These are phyloP conservation scores for Acrocera orbiculus DNA, from an alignment of 2,888 invertebrate genomes.

Conservation along the genomic window DNA sequence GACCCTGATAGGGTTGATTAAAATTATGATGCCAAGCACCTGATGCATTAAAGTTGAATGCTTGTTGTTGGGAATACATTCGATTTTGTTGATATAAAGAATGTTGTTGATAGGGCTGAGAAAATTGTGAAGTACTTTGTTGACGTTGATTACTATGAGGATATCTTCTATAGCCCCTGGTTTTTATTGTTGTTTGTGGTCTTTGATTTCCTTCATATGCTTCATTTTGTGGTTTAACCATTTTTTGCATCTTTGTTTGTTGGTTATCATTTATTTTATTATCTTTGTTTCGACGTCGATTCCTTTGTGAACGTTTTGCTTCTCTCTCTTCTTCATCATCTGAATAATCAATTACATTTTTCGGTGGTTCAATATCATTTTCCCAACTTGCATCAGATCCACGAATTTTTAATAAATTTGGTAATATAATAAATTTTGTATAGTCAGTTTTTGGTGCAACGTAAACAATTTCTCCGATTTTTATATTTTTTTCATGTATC, in stretches of 20 bases:
- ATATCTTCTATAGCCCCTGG: neutral
- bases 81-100: neutral
- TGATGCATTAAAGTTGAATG: too few relatives aligned
- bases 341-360: conserved; percentile 56
- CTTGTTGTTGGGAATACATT: neutral
- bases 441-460: conserved; percentile 64
- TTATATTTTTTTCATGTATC: conserved; percentile 46
- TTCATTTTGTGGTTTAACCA: neutral
- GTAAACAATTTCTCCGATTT: conserved; percentile 55
- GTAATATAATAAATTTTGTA: conserved; percentile 57
- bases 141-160: neutral
- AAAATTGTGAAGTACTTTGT: neutral
- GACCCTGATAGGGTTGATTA: too few relatives aligned
- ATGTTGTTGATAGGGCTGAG: neutral
- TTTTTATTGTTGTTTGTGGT: too few relatives aligned
- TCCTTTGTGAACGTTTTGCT: conserved; percentile 28
- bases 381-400: conserved; percentile 83
- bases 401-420: conserved; percentile 53
- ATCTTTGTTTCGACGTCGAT: conserved; percentile 25
- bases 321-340: conserved; percentile 72
- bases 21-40: too few relatives aligned
- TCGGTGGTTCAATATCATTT: conserved; percentile 64
- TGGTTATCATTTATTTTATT: too few relatives aligned
- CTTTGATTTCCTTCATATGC: too few relatives aligned
- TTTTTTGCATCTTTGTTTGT: conserved; percentile 5